Conservation (phyloP, 2,888 invertebrate species). For the Mimumesa dahlbomi region DNA sequence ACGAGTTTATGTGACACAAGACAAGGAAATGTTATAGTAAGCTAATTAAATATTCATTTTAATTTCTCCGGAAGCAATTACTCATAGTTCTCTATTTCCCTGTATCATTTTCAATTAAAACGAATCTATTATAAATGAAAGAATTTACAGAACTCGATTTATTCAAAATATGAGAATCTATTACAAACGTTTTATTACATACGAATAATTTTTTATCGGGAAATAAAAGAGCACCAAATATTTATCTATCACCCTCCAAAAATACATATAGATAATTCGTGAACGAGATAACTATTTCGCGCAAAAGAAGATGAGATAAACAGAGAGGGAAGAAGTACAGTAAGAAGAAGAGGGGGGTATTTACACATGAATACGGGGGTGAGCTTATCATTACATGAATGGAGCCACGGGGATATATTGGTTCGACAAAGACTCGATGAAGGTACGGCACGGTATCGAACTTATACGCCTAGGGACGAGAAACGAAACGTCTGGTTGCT, state of each 20-base stretch:
- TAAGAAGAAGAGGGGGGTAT: constrained; percentile 63
- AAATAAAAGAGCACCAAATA: constrained; percentile 48
- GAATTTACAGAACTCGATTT: no score
- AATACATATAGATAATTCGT: no score
- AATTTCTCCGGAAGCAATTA: no score
- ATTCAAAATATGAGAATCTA: no score
- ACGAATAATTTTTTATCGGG: no score
- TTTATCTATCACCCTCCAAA: constrained; percentile 16
- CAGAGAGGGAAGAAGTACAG: constrained; percentile 28
- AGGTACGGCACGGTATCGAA: constrained; percentile 60
- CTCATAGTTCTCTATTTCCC: no score
- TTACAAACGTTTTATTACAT: no score
- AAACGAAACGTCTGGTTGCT: constrained; percentile 53
- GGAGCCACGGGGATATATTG: constrained; percentile 66
- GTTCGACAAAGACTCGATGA: constrained; percentile 63
- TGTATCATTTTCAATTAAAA: no score
- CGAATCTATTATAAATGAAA: no score
- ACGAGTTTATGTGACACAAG: no score
- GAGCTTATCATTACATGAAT: constrained; percentile 71
- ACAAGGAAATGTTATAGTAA: no score
- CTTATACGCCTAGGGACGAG: constrained; percentile 58
- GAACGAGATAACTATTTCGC: constrained; percentile 19
- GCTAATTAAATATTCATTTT: no score
- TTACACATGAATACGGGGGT: constrained; percentile 72
- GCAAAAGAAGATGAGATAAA: constrained; percentile 12